Conservation (phyloP, 2,888 invertebrate genomes). For the Drosophila formosana region DNA sequence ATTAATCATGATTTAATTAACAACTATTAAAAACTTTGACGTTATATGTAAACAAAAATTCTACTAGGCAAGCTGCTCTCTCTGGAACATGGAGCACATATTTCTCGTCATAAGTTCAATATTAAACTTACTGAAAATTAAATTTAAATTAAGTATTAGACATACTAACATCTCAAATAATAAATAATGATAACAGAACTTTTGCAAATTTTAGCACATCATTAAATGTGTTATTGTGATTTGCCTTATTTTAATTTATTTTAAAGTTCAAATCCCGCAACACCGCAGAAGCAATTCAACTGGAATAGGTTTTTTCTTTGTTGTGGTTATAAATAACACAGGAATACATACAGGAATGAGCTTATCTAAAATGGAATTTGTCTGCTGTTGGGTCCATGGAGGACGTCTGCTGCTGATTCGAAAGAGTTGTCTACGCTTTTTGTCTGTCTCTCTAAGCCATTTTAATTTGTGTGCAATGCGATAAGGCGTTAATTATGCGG, state of each 20-base stretch:
- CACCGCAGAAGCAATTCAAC: constrained; percentile 21
- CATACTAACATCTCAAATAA: neutral
- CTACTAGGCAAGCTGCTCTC: too few relatives aligned
- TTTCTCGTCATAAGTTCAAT: too few relatives aligned
- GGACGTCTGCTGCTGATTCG: constrained; percentile 40
- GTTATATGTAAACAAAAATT: neutral
- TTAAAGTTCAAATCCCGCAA: constrained; percentile 21
- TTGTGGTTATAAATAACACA: constrained; percentile 54
- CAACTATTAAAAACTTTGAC: neutral
- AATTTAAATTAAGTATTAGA: neutral
- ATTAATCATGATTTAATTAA: neutral
- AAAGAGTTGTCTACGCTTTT: constrained; percentile 35
- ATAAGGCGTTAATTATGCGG: constrained; percentile 71
- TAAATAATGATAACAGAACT: neutral
- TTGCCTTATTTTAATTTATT: neutral
- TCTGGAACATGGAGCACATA: too few relatives aligned
- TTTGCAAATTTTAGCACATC: neutral
- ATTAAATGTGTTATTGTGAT: neutral
- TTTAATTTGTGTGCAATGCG: constrained; percentile 72
- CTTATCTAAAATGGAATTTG: constrained; percentile 65
- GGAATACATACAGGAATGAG: constrained; percentile 24
- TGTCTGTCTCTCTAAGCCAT: constrained; percentile 51
- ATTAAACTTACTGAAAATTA: too few relatives aligned
- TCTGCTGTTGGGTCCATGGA: constrained; percentile 61
- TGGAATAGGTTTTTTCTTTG: constrained; percentile 11